phyloP scores from a whole-genome alignment of 1,140 invertebrate genomes.

The Drusus annulatus region DNA sequence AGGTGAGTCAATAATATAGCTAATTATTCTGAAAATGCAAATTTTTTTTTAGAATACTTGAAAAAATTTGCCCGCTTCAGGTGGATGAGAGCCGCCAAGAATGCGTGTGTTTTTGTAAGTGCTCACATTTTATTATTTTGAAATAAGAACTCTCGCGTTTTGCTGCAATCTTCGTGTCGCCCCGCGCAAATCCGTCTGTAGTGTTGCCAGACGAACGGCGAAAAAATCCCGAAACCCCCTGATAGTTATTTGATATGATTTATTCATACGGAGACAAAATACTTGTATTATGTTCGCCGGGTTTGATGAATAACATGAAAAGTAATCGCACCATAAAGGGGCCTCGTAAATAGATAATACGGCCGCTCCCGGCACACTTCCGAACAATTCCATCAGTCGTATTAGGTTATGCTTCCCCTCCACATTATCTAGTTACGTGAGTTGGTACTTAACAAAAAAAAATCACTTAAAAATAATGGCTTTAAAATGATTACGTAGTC shows the following conservation, averaged over 20 bases:
- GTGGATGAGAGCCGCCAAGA: too few species aligned
- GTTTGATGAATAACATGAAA: constrained; percentile 52
- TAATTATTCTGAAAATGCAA: too few species aligned
- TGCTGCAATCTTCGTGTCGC: not conserved
- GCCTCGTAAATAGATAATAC: constrained; percentile 7
- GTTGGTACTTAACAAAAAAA: too few species aligned
- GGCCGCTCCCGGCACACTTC: not conserved
- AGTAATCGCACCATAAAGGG: constrained; percentile 46
- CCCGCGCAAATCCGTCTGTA: constrained; percentile 39
- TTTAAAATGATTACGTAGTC: too few species aligned
- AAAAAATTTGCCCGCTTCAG: too few species aligned
- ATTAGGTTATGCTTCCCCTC: not conserved
- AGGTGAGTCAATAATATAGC: too few species aligned
- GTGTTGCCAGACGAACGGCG: constrained; percentile 49
- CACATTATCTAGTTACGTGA: too few species aligned
- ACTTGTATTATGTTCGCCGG: constrained; percentile 55
- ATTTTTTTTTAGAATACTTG: too few species aligned
- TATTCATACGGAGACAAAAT: constrained; percentile 60
- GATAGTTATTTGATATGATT: constrained; percentile 61
- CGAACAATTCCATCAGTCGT: not conserved
- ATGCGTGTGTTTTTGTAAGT: too few species aligned
- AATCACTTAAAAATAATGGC: too few species aligned
- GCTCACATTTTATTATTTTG: too few species aligned
- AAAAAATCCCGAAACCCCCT: constrained; percentile 59
- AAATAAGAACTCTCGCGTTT: not conserved